A percentile compares a stretch with the other conserved stretches of the same genome.
phyloP scores from a whole-genome alignment of 2,113 vertebrate species.

The Poicephalus meyeri region DNA sequence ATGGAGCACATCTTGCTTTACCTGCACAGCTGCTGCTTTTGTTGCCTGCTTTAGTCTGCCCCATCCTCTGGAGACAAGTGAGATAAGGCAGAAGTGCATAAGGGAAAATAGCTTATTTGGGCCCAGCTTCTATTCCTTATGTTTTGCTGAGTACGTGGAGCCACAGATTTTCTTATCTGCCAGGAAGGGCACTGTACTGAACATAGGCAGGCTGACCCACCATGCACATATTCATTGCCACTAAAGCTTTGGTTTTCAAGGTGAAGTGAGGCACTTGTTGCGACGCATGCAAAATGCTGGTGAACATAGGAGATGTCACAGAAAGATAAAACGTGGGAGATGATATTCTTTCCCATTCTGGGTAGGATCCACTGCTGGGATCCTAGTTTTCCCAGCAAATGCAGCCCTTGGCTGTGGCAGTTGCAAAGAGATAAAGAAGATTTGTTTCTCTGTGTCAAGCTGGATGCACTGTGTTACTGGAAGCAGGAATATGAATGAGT shows the following conservation, averaged over 20 bases:
- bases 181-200: not conserved
- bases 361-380: not conserved
- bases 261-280: not conserved
- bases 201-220: not conserved
- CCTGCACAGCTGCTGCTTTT: not conserved
- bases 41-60: not conserved
- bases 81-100: not conserved
- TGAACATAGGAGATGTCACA: not conserved
- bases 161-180: not conserved
- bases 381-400: not conserved
- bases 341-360: not conserved
- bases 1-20: not conserved
- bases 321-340: not conserved
- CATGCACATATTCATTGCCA: not conserved
- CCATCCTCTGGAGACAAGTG: not conserved
- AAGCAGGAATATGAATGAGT: not conserved
- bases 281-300: not conserved
- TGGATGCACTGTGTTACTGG: not conserved
- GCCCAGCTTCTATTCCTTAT: not conserved
- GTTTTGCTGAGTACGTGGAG: not conserved
- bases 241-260: not conserved
- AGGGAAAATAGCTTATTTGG: not conserved
- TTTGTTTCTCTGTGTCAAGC: not conserved
- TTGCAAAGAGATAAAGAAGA: not conserved
- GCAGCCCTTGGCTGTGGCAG: not conserved